phyloP scores from a whole-genome alignment of 2,888 invertebrate genomes.

The Hedya salicella region DNA sequence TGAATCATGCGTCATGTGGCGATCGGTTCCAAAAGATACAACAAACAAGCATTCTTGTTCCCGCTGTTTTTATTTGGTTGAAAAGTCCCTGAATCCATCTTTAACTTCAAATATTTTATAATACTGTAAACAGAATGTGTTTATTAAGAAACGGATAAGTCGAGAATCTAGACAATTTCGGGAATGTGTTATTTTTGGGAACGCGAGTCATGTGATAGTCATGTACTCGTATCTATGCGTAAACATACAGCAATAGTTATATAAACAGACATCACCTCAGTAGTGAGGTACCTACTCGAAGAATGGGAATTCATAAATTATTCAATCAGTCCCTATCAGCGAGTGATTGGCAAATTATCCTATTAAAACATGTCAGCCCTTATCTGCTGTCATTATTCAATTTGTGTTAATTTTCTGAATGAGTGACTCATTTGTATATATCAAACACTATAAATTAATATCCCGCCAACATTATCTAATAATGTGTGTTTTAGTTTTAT shows the following conservation, averaged over 20 bases:
- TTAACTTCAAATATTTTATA: no score
- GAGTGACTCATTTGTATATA: conserved; percentile 24
- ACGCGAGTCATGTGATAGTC: background rate
- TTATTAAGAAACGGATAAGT: background rate
- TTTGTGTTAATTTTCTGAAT: conserved; percentile 33
- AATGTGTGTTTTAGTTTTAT: conserved; percentile 7
- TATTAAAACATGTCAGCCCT: conserved; percentile 31
- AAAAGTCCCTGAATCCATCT: no score
- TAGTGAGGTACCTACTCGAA: background rate
- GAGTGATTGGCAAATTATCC: conserved; percentile 37
- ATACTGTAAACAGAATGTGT: background rate
- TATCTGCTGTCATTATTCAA: conserved; percentile 39
- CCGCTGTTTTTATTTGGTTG: no score
- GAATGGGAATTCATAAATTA: conserved; percentile 32
- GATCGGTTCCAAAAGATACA: no score
- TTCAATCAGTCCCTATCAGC: conserved; percentile 34
- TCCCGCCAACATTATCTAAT: conserved; percentile 10
- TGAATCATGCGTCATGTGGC: no score
- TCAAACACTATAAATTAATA: conserved; percentile 10
- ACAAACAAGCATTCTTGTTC: no score
- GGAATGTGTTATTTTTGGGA: background rate
- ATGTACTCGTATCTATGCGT: background rate
- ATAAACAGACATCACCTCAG: background rate
- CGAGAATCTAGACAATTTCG: background rate
- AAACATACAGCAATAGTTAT: background rate